Evolutionary conservation across 2,113 vertebrate genomes (phyloP), one percentile per base, ranked within the genome.

Genomic region (Micronycteris hirsuta): DNA sequence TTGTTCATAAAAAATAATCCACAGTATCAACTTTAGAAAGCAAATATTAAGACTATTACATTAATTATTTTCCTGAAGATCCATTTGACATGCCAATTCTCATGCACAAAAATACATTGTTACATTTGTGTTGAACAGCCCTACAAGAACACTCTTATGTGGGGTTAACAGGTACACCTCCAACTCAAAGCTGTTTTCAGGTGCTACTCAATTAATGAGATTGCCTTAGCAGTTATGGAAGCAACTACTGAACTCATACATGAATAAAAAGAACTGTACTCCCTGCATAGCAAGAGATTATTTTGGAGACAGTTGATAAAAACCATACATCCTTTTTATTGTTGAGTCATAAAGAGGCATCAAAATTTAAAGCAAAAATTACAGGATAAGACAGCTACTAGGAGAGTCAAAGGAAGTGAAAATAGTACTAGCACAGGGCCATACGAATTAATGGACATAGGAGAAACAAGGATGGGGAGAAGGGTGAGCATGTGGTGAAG

Each of bases 301-400:
- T n/a, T n/a, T n/a, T n/a, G n/a, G n/a, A n/a, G n/a, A n/a, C n/a
- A 97, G 83, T 78, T 86, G 93, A 96, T 98, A 98, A 98, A 98
- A 98, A 98, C 97, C 97, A 98, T 98, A 98, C 98, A 98, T 97
- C 97, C 93, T 97, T 98, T 97, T 98, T 98, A 98, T 98, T 98
- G 97, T 98, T 97, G 98, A 98, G 97, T 98, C 97, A 97, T 97
- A 97, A 98, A 98, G 97, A 98, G 96, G 97, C 98, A 98, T 98
- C 98, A 98, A 98, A 98, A 98, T 97, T 96, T 97, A 98, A 94
- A 98, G 97, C 97, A 97, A 97, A 96, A 97, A 97, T 98, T 98
- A 97, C 97, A 97, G 91, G 96, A 58, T 77, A 91, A 97, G 94
- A 96, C 92, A 98, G 97, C 96, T 97, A 97, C 92, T 80, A 77